Conservation (phyloP, 2,113 vertebrate species). For the Sitta europaea region DNA sequence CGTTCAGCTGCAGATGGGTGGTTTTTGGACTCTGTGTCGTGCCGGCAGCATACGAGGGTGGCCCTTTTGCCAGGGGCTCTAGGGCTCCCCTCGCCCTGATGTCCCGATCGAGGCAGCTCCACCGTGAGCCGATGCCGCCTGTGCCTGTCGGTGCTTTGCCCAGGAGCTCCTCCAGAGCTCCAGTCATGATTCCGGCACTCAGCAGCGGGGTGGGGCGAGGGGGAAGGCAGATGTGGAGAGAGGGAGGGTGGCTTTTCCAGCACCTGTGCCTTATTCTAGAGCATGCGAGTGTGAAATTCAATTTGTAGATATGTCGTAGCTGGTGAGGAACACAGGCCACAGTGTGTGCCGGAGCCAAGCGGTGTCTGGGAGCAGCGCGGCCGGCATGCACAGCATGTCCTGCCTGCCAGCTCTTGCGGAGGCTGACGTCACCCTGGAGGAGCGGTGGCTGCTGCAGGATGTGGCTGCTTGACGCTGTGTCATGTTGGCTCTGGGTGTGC, state of each 20-base stretch:
- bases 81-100: neutral
- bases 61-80: neutral
- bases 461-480: neutral
- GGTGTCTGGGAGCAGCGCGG: neutral
- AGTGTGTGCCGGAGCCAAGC: neutral
- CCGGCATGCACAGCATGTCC: neutral
- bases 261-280: neutral
- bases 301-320: neutral
- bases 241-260: neutral
- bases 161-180: neutral
- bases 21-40: neutral
- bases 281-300: neutral
- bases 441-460: constrained; percentile 38
- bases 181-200: neutral
- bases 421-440: constrained; percentile 30
- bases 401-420: constrained; percentile 23
- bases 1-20: neutral
- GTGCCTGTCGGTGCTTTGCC: neutral
- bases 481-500: neutral
- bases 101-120: accelerated
- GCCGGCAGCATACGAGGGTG: neutral
- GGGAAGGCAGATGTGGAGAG: neutral
- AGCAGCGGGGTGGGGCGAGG: accelerated
- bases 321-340: neutral
- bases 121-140: accelerated